Evolutionary conservation across 2,113 vertebrate genomes (phyloP).

Genomic region (Cranoglanis bouderius): DNA sequence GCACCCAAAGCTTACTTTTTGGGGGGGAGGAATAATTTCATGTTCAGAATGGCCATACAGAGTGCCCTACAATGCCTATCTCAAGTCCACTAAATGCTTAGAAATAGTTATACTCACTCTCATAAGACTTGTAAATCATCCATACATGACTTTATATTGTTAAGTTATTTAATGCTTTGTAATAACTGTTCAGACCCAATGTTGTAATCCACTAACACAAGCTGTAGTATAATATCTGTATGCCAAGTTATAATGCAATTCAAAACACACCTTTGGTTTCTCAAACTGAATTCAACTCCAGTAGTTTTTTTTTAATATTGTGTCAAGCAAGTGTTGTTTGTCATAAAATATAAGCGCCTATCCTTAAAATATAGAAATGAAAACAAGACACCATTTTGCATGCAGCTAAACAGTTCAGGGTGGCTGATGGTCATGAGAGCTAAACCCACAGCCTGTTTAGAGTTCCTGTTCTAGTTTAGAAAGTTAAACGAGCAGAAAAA

Average conservation of each 20-base stretch:
- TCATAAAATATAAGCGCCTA: not conserved
- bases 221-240: no score
- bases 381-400: not conserved
- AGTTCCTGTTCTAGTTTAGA: not conserved
- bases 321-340: not conserved
- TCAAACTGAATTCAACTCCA: not conserved
- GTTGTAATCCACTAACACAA: no score
- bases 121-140: not conserved
- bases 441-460: not conserved
- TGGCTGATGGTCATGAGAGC: not conserved
- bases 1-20: not conserved
- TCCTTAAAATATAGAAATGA: not conserved
- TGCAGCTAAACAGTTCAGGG: not conserved
- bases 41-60: not conserved
- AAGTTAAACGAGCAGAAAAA: not conserved
- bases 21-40: no score
- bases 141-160: not conserved
- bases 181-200: not conserved
- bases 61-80: not conserved
- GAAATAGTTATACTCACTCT: no score
- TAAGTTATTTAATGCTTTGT: not conserved
- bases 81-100: not conserved
- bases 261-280: not conserved
- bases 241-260: not conserved
- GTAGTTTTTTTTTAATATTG: not conserved